Conservation (phyloP, 2,797 vertebrate genomes). For the Rhynchonycteris naso region DNA sequence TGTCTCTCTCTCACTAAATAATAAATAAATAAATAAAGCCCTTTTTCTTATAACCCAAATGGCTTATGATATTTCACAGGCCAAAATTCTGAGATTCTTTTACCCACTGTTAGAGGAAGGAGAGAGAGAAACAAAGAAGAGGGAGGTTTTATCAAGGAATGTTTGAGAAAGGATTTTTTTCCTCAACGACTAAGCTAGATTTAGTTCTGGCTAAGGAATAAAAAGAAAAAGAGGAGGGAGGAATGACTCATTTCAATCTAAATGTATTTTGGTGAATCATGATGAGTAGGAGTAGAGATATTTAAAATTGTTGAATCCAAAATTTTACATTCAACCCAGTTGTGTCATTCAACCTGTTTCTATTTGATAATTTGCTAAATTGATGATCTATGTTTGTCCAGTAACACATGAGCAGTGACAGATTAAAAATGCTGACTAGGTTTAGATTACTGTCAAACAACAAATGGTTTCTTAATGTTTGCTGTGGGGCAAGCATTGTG, state of each 20-base stretch:
- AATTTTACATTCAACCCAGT: background rate
- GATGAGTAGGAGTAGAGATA: background rate
- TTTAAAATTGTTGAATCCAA: conserved; percentile 44
- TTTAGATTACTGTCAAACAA: background rate
- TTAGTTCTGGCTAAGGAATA: background rate
- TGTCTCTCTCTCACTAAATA: too few species aligned
- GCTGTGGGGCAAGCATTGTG: background rate
- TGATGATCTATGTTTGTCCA: background rate
- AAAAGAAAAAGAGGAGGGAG: fast-evolving
- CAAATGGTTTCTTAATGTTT: background rate
- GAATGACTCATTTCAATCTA: background rate
- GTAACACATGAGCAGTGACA: background rate
- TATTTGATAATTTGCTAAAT: background rate
- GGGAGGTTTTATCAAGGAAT: background rate
- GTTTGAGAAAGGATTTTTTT: background rate
- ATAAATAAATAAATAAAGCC: background rate
- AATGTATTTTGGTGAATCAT: background rate
- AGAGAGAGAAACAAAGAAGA: background rate
- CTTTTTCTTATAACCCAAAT: background rate
- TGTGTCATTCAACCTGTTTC: conserved; percentile 61
- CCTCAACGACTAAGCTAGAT: background rate
- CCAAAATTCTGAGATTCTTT: background rate
- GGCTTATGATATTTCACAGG: background rate
- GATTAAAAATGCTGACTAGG: background rate
- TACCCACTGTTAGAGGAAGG: background rate